These are phyloP conservation scores for Lacerta viridis DNA, from an alignment of 2,797 vertebrate genomes.

Conservation along the genomic window DNA sequence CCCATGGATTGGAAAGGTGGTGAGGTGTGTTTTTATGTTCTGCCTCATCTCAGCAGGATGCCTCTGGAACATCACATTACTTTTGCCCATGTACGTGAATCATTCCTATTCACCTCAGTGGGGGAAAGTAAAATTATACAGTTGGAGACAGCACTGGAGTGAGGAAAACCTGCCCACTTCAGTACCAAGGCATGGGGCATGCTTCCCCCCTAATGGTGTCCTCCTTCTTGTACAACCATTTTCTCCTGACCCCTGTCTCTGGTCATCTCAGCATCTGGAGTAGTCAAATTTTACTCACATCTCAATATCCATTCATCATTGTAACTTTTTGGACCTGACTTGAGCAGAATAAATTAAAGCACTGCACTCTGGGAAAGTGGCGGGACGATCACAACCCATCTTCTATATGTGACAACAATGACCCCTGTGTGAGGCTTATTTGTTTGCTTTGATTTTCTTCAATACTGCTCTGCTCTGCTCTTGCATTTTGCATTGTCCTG, in stretches of 20 bases:
- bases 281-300: background rate
- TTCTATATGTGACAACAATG: slow-evolving; percentile 7
- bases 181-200: background rate
- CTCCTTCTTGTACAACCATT: background rate
- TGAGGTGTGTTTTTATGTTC: no score
- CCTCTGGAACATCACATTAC: no score
- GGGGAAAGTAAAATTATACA: background rate
- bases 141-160: no score
- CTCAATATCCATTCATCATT: background rate
- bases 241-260: background rate
- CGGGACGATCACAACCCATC: background rate
- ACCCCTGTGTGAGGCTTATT: slow-evolving; percentile 31
- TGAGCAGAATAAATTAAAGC: background rate
- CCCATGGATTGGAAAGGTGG: background rate
- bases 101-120: background rate
- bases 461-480: background rate
- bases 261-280: background rate
- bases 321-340: background rate
- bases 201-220: no score
- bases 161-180: no score
- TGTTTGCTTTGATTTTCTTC: slow-evolving; percentile 59
- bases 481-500: slow-evolving; percentile 48
- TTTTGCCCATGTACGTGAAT: background rate
- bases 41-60: background rate
- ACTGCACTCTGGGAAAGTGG: background rate